phyloP scores from a whole-genome alignment of 2,797 vertebrate genomes.

The Enteromius trimaculatus region DNA sequence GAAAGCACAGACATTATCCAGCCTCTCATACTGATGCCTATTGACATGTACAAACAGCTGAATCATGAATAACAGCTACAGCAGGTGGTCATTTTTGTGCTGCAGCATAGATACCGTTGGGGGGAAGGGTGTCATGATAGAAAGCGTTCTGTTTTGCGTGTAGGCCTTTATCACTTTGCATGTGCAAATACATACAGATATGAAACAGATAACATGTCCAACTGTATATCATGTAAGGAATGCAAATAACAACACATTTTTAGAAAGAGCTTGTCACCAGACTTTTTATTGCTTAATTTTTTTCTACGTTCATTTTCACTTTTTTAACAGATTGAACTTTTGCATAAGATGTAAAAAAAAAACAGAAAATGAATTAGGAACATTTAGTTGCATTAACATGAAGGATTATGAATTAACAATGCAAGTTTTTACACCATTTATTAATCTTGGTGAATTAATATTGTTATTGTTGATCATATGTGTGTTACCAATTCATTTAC shows the following conservation, averaged over 20 bases:
- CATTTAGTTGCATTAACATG: background rate
- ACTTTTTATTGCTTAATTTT: background rate
- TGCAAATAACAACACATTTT: background rate
- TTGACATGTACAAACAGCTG: conserved; percentile 26
- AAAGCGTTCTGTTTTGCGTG: conserved; percentile 4
- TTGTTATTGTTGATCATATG: background rate
- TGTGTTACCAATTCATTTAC: background rate
- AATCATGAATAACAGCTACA: conserved; percentile 24
- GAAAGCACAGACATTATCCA: conserved; percentile 17
- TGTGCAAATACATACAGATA: conserved; percentile 59
- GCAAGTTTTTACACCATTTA: background rate
- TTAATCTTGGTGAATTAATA: background rate
- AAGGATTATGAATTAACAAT: background rate
- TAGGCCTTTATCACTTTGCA: background rate
- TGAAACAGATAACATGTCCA: background rate
- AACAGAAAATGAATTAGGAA: background rate
- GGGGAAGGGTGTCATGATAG: conserved; percentile 12
- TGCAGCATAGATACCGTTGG: background rate
- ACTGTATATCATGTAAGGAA: background rate
- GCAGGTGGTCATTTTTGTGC: conserved; percentile 25
- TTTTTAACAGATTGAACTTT: background rate
- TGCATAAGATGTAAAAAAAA: background rate
- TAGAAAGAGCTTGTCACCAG: background rate
- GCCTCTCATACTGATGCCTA: conserved; percentile 1
- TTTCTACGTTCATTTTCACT: background rate